These are phyloP conservation scores for Cyrtonyx montezumae DNA, from an alignment of 2,113 vertebrate genomes.

Conservation along the genomic window DNA sequence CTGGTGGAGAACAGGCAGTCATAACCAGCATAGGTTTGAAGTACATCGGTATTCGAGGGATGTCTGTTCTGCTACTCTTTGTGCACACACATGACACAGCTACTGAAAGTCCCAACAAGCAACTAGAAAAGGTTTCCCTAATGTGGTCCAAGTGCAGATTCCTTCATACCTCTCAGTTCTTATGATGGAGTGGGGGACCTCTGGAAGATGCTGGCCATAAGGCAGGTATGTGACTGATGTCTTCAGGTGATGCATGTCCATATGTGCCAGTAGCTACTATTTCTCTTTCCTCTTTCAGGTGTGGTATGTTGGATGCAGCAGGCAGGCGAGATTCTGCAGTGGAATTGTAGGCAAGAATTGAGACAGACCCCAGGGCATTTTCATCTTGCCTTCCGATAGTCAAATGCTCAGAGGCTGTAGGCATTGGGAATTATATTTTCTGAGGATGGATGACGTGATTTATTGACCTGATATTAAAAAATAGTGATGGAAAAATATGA, in stretches of 20 bases:
- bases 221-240: not conserved
- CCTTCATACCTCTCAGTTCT: not conserved
- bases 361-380: not conserved
- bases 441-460: not conserved
- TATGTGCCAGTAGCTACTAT: not conserved
- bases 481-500: too few relatives aligned
- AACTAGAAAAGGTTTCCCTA: not conserved
- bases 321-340: not conserved
- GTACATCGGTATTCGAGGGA: not conserved
- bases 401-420: not conserved
- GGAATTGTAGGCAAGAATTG: not conserved
- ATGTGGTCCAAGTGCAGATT: not conserved
- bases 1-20: not conserved
- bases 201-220: not conserved
- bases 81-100: not conserved
- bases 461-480: not conserved
- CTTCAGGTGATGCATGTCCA: not conserved
- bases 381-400: not conserved
- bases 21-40: not conserved
- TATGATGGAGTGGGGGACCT: not conserved
- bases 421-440: not conserved
- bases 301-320: not conserved
- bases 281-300: not conserved
- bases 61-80: not conserved
- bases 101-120: not conserved